Conservation (phyloP, 2,888 invertebrate species). For the Mesodorylaimus sp. region DNA sequence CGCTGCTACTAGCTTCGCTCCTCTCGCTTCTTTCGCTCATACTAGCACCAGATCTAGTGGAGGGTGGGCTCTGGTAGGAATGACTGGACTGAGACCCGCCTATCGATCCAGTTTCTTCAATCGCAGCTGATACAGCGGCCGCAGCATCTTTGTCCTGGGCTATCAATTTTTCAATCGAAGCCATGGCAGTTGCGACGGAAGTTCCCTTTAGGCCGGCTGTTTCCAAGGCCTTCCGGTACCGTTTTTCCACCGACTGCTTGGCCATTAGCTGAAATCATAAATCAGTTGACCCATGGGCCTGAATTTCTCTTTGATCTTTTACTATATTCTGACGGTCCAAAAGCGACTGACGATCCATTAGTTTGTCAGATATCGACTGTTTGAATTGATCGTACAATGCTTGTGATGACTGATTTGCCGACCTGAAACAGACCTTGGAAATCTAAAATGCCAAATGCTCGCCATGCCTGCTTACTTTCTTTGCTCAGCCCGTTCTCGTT, state of each 20-base stretch:
- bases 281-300: not conserved
- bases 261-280: not conserved
- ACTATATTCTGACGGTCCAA: not conserved
- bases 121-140: not conserved
- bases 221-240: not conserved
- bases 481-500: not conserved
- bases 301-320: not conserved
- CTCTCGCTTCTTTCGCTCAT: not conserved
- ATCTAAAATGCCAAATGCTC: not conserved
- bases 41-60: not conserved
- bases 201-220: not conserved
- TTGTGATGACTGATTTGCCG: too few species aligned
- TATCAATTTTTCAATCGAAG: not conserved
- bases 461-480: too few species aligned
- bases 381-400: too few species aligned
- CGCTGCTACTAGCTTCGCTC: not conserved
- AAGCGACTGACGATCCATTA: not conserved
- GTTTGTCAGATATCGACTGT: not conserved
- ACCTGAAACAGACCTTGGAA: too few species aligned
- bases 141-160: not conserved
- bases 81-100: not conserved
- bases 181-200: not conserved
- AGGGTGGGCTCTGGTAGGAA: not conserved
- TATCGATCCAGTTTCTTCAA: not conserved
- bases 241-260: not conserved